phyloP scores from a whole-genome alignment of 2,113 vertebrate genomes.

The Heloderma charlesbogerti region DNA sequence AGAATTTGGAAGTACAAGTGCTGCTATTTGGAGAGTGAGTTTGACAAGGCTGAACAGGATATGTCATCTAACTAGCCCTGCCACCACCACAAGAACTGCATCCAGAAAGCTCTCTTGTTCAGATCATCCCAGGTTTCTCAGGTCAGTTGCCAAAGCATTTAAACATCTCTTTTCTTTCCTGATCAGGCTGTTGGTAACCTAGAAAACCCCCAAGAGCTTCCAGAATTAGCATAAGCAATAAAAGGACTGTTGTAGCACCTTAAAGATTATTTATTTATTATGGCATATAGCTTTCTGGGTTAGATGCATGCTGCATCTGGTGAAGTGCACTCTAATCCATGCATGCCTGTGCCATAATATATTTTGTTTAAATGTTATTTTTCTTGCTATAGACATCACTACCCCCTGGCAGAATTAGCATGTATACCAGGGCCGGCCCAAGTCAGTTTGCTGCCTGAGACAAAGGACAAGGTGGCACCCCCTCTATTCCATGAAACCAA shows the following conservation, averaged over 20 bases:
- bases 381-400: no score
- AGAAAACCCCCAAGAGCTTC: not conserved
- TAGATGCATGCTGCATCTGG: not conserved
- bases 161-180: not conserved
- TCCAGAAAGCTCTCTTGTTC: not conserved
- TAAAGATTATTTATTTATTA: not conserved
- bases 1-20: not conserved
- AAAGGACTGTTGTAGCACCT: not conserved
- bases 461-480: no score
- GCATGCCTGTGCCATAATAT: not conserved
- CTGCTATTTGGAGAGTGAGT: not conserved
- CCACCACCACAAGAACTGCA: not conserved
- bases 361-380: no score
- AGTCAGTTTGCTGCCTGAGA: no score
- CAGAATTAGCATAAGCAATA: not conserved
- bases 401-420: not conserved
- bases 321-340: not conserved
- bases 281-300: not conserved
- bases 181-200: not conserved
- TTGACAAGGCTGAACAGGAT: not conserved
- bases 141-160: not conserved
- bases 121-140: not conserved
- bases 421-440: no score
- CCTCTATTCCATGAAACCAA: no score
- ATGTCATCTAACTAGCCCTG: not conserved